Evolutionary conservation across 92 coral and sea anemone genomes (phyloP).

Genomic region (Palythoa grandiflora): DNA sequence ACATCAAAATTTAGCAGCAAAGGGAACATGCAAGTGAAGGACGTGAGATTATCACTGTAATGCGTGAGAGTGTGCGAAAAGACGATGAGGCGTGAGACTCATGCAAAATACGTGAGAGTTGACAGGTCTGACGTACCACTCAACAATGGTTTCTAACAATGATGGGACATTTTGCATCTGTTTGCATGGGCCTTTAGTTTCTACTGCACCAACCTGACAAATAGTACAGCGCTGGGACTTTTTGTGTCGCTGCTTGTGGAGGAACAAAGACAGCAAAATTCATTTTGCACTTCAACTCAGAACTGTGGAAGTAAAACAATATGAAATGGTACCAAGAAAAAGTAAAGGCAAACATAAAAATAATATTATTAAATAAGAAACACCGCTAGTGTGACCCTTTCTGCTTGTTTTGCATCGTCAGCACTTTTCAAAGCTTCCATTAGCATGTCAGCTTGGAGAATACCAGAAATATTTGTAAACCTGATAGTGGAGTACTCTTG

Average conservation of each 20-base stretch:
- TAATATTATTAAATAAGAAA: neutral
- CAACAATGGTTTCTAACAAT: neutral
- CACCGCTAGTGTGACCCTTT: neutral
- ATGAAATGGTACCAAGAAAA: neutral
- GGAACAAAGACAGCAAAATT: constrained; percentile 94
- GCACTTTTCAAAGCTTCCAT: neutral
- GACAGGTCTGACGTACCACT: too few relatives aligned
- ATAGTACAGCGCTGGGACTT: constrained; percentile 94
- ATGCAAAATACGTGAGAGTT: too few relatives aligned
- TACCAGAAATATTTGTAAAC: too few relatives aligned
- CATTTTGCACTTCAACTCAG: constrained; percentile 95
- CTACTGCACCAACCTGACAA: constrained; percentile 74
- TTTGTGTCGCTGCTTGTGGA: constrained; percentile 80
- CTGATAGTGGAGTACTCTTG: too few relatives aligned
- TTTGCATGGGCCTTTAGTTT: neutral
- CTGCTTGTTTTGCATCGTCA: neutral
- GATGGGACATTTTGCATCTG: neutral
- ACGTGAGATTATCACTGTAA: too few relatives aligned
- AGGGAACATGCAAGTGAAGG: too few relatives aligned
- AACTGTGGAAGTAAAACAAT: constrained; percentile 52
- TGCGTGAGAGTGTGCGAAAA: too few relatives aligned
- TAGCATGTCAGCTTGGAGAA: too few relatives aligned
- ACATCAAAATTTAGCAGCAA: too few relatives aligned
- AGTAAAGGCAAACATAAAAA: neutral
- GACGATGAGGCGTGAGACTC: too few relatives aligned